Evolutionary conservation across 2,797 vertebrate species (phyloP).

Genomic region (Trichosurus vulpecula): DNA sequence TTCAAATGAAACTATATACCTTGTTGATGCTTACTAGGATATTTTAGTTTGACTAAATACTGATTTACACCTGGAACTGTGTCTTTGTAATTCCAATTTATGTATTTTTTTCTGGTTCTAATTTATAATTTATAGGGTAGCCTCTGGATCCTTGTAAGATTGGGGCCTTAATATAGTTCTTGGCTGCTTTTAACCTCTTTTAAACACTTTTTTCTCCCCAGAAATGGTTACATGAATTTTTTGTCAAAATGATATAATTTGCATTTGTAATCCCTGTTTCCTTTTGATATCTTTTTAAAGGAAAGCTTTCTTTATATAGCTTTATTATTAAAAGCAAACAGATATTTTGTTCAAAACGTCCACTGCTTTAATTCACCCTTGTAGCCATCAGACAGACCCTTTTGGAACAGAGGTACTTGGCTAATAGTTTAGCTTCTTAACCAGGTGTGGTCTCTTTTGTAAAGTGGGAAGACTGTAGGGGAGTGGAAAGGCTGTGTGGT

Average conservation of each 20-base stretch:
- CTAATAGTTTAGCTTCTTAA: neutral
- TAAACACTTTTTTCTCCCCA: slow-evolving; percentile 64
- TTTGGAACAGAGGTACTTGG: neutral
- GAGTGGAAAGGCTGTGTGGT: neutral
- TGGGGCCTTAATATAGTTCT: slow-evolving; percentile 52
- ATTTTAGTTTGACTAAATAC: neutral
- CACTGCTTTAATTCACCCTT: neutral
- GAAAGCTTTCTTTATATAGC: neutral
- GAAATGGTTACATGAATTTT: slow-evolving; percentile 47
- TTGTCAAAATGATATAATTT: slow-evolving; percentile 68
- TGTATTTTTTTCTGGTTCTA: slow-evolving; percentile 39
- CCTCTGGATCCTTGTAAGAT: slow-evolving; percentile 28
- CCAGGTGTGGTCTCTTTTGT: neutral
- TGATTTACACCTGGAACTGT: neutral
- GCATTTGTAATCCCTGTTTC: slow-evolving; percentile 65
- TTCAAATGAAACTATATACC: neutral
- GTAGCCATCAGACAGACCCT: neutral
- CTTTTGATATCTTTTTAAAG: slow-evolving; percentile 31
- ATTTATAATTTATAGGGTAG: slow-evolving; percentile 17
- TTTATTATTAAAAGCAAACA: neutral
- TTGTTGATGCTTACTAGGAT: neutral
- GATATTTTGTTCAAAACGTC: neutral
- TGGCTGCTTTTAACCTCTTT: slow-evolving; percentile 66
- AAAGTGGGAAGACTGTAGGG: neutral
- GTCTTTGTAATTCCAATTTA: neutral